Evolutionary conservation across 2,113 vertebrate species (phyloP), one percentile per base, ranked within the genome.

Genomic region (Eclectus roratus): DNA sequence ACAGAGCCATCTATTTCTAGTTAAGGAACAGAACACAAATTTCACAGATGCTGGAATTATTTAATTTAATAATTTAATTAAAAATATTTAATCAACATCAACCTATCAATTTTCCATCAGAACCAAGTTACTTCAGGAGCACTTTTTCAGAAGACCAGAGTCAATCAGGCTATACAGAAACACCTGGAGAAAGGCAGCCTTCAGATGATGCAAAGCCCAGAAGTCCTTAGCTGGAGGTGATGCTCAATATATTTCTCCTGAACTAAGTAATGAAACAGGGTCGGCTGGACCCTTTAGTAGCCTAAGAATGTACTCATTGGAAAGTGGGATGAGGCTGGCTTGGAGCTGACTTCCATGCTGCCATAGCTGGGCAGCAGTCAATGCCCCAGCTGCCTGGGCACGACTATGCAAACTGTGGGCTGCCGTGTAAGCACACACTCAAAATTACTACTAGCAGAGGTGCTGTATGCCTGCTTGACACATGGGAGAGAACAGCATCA

Each of bases 401-500:
- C 3, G 20, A 12, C 35, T 33, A 23, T 31, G 70, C 53, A 31
- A 69, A 68, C 13, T 3, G 5, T 11, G 29, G 68, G 56, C 52
- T 79, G 35, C 66, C 49, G 44, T 53, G 17, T 17, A 55, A 52
- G 20, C 12, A 29, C 52, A 35, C 14, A 3, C 43, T 37, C 37
- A 27, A 82, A 80, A 16, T 8, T 7, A 33, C n/a, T 16, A 35
- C 7, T 0, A 6, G 17, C 19, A 55, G 39, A 78, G 52, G 24
- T n/a, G 47, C 55, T 31, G 19, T 9, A 14, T 2, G 46, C 16
- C 25, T 0, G 3, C 17, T 13, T 17, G 25, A 85, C 39, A 58
- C 23, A 19, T 1, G 2, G 1, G 0, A 64, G 24, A 81, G 31
- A 23, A 70, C 1, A 3, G 61, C 66, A 56, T 9, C 39, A 20